These are phyloP conservation scores for Hydrolagus colliei DNA, from an alignment of 2,797 vertebrate genomes.

Conservation along the genomic window DNA sequence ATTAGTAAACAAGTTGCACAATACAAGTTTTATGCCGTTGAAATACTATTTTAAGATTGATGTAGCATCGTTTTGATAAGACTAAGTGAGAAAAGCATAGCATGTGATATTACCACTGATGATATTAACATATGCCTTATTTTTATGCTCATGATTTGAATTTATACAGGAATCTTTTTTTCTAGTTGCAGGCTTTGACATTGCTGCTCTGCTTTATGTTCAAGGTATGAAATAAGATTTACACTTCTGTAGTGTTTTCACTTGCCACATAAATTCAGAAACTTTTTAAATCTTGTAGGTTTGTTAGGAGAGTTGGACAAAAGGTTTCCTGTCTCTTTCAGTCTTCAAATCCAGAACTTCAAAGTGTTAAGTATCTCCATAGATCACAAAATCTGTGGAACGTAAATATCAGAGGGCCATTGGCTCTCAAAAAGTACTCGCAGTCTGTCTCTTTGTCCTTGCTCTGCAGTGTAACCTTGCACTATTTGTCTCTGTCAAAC, in stretches of 20 bases:
- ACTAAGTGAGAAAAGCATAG: too few species aligned
- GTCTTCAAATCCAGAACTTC: slow-evolving; percentile 47
- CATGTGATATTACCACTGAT: neutral
- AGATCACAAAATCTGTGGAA: slow-evolving; percentile 48
- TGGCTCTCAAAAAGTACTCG: slow-evolving; percentile 49
- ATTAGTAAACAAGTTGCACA: too few species aligned
- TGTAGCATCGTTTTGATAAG: too few species aligned
- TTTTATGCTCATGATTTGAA: neutral
- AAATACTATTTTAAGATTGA: too few species aligned
- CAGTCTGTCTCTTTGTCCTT: slow-evolving; percentile 83
- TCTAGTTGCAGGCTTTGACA: neutral
- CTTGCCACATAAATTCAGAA: slow-evolving; percentile 31
- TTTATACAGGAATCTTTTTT: neutral
- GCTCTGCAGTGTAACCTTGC: slow-evolving; percentile 57
- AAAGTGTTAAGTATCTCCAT: slow-evolving; percentile 52
- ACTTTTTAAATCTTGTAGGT: slow-evolving; percentile 41
- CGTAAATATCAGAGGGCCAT: slow-evolving; percentile 49
- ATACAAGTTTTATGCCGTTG: too few species aligned
- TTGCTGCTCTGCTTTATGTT: neutral
- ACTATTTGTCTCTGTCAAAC: slow-evolving; percentile 87
- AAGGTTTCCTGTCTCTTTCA: slow-evolving; percentile 46
- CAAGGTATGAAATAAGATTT: neutral
- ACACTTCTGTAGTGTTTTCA: neutral
- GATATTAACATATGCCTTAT: neutral
- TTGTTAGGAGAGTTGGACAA: slow-evolving; percentile 45